phyloP scores from a whole-genome alignment of 2,797 vertebrate species.

The Tenualosa ilisha region DNA sequence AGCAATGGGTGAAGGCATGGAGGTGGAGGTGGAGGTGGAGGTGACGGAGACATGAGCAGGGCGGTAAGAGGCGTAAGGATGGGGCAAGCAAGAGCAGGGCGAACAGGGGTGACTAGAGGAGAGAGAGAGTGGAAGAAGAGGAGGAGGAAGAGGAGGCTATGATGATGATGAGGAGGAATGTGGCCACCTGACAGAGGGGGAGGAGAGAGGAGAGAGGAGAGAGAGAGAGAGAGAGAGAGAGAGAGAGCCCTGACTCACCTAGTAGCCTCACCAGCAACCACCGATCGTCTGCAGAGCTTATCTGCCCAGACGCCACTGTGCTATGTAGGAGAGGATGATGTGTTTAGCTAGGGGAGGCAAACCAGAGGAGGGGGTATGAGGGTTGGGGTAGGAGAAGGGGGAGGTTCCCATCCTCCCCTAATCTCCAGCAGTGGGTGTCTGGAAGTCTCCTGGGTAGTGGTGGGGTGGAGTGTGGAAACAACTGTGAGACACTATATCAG shows the following conservation, averaged over 20 bases:
- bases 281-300: conserved; percentile 20
- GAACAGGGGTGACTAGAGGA: conserved; percentile 54
- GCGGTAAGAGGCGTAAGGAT: conserved; percentile 71
- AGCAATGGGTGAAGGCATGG: conserved; percentile 97
- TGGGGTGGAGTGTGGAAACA: neutral
- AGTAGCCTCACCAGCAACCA: conserved; percentile 50
- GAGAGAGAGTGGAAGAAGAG: conserved; percentile 68
- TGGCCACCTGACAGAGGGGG: conserved; percentile 67
- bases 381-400: conserved; percentile 8
- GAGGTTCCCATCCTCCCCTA: neutral
- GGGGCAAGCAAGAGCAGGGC: conserved; percentile 56
- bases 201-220: conserved; percentile 44
- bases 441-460: neutral
- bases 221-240: conserved; percentile 44
- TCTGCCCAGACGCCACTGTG: neutral
- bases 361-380: conserved; percentile 36
- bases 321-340: neutral
- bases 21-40: conserved; percentile 61
- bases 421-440: neutral
- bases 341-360: neutral
- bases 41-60: conserved; percentile 39
- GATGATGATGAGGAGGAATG: conserved; percentile 76
- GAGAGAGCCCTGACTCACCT: conserved; percentile 58
- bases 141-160: conserved; percentile 68
- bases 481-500: neutral